Conservation (phyloP, 1,140 invertebrate genomes). For the Geopemphigus sp. region DNA sequence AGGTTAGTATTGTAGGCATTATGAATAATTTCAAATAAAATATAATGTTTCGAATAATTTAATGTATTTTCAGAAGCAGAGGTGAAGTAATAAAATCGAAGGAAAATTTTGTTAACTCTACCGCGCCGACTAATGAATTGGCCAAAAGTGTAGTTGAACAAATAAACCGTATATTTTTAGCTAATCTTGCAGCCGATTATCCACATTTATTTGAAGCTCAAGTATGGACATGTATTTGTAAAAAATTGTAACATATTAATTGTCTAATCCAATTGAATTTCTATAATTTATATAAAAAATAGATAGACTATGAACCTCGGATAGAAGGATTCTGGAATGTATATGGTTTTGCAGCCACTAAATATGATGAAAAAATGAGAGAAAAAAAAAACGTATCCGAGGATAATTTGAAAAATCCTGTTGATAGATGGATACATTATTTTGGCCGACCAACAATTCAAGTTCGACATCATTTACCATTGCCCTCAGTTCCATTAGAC, state of each 20-base stretch:
- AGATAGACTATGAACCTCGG: slow-evolving; percentile 70
- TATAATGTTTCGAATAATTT: background rate
- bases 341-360: slow-evolving; percentile 66
- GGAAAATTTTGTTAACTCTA: slow-evolving; percentile 54
- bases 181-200: slow-evolving; percentile 60
- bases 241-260: background rate
- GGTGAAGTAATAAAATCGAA: slow-evolving; percentile 50
- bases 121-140: slow-evolving; percentile 57
- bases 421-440: slow-evolving; percentile 69
- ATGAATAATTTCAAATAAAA: background rate
- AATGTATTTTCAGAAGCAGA: slow-evolving; percentile 11
- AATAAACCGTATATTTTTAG: slow-evolving; percentile 67
- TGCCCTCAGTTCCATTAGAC: slow-evolving; percentile 54
- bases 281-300: slow-evolving; percentile 54
- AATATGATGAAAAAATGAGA: slow-evolving; percentile 51
- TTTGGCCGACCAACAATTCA: slow-evolving; percentile 64
- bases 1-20: slow-evolving; percentile 1
- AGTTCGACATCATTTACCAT: slow-evolving; percentile 64
- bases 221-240: slow-evolving; percentile 53
- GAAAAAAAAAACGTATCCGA: slow-evolving; percentile 55
- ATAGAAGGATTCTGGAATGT: slow-evolving; percentile 77
- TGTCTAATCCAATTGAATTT: background rate
- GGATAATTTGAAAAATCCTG: slow-evolving; percentile 58
- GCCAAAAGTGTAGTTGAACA: slow-evolving; percentile 62
- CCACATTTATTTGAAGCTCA: slow-evolving; percentile 66